phyloP scores from a whole-genome alignment of 2,888 invertebrate species.

The Eurytoma adleriae region DNA sequence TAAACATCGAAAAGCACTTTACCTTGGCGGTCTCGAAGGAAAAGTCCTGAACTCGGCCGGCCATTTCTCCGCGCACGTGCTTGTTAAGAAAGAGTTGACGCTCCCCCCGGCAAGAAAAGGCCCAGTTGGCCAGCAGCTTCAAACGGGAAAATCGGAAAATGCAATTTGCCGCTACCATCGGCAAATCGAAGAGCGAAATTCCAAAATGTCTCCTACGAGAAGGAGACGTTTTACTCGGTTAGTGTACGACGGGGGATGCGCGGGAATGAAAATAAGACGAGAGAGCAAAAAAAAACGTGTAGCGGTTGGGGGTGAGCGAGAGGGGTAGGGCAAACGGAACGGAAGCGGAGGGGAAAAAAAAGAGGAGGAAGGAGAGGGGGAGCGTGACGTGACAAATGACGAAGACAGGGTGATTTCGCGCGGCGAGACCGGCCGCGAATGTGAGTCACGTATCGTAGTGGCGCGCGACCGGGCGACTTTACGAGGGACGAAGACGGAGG shows the following conservation, averaged over 20 bases:
- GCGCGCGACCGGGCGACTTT: constrained; percentile 41
- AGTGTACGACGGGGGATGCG: background rate
- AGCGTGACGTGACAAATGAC: constrained; percentile 54
- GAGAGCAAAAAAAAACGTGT: constrained; percentile 13
- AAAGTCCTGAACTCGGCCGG: background rate
- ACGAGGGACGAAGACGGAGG: constrained; percentile 37
- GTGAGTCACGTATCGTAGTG: constrained; percentile 56
- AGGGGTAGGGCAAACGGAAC: background rate
- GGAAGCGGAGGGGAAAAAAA: background rate
- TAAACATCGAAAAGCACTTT: constrained; percentile 50
- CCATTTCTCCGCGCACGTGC: constrained; percentile 9
- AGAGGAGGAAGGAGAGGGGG: background rate
- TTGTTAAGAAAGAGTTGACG: constrained; percentile 8
- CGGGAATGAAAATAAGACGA: background rate
- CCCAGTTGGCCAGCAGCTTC: background rate
- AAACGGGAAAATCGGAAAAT: constrained; percentile 48
- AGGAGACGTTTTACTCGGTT: constrained; percentile 8
- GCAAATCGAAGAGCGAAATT: constrained; percentile 49
- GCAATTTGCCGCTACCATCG: constrained; percentile 27
- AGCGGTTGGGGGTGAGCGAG: background rate
- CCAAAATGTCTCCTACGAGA: constrained; percentile 23
- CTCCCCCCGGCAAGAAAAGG: background rate
- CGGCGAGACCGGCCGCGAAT: constrained; percentile 42
- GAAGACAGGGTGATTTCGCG: constrained; percentile 53
- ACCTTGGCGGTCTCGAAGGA: background rate